Conservation (phyloP, 1,140 invertebrate species). For the Drosophila mayri region DNA sequence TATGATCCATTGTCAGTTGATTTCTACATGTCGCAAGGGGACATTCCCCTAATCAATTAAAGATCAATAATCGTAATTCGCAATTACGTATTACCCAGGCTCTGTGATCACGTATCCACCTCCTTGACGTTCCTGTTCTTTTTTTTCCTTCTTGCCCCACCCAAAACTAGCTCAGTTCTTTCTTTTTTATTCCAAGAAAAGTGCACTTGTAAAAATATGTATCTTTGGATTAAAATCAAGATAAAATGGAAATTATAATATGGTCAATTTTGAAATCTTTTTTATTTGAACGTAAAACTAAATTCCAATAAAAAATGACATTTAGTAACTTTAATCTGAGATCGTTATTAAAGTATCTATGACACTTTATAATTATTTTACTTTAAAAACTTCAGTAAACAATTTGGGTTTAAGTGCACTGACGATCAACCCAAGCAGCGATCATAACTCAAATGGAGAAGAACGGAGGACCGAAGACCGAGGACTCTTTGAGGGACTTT, state of each 20-base stretch:
- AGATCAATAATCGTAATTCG: slow-evolving; percentile 67
- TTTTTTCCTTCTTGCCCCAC: slow-evolving; percentile 22
- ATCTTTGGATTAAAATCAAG: neutral
- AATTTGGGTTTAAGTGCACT: slow-evolving; percentile 9
- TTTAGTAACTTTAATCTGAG: too few relatives aligned
- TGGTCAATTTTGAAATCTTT: too few relatives aligned
- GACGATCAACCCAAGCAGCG: slow-evolving; percentile 8
- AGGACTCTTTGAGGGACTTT: slow-evolving; percentile 17
- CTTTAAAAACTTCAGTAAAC: neutral
- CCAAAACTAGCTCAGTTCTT: slow-evolving; percentile 18
- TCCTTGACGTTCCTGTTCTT: neutral
- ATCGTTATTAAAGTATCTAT: neutral
- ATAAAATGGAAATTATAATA: too few relatives aligned
- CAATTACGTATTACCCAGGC: slow-evolving; percentile 59
- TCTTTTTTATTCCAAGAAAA: slow-evolving; percentile 13
- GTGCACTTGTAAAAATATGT: neutral
- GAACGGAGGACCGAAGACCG: slow-evolving; percentile 9
- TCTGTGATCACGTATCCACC: slow-evolving; percentile 43
- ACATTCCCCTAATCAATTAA: slow-evolving; percentile 59
- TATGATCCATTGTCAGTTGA: slow-evolving; percentile 36
- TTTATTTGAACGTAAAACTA: too few relatives aligned
- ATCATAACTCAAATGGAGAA: slow-evolving; percentile 56
- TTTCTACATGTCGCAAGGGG: neutral
- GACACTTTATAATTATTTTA: neutral
- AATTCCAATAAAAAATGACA: too few relatives aligned